Evolutionary conservation across 2,797 vertebrate species (phyloP).

Genomic region (Bovichtus variegatus): DNA sequence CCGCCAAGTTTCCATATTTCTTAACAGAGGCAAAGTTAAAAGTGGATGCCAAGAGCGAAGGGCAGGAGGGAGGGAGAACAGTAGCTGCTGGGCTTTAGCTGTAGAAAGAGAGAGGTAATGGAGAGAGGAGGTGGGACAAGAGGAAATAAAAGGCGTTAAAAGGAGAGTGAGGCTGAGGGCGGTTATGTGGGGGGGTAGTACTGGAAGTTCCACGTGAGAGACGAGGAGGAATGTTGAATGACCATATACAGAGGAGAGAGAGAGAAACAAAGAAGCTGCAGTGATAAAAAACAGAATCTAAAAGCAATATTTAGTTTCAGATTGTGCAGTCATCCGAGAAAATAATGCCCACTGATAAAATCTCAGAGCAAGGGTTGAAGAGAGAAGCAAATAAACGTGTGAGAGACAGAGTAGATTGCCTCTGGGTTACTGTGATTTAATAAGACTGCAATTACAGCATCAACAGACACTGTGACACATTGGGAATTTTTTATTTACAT

Average conservation of each 20-base stretch:
- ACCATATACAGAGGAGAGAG: constrained; percentile 57
- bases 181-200: constrained; percentile 27
- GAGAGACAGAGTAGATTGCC: not conserved
- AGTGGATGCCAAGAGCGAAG: constrained; percentile 32
- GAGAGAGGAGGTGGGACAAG: constrained; percentile 40
- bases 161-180: constrained; percentile 34
- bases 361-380: constrained; percentile 3
- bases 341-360: constrained; percentile 13
- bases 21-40: constrained; percentile 52
- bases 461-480: not conserved
- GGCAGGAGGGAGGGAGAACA: constrained; percentile 29
- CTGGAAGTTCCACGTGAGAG: constrained; percentile 75
- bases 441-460: not conserved
- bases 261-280: constrained; percentile 13
- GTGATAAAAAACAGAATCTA: constrained; percentile 3
- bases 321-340: constrained; percentile 14
- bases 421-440: not conserved
- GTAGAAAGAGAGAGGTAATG: constrained; percentile 26
- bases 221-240: constrained; percentile 80
- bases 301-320: constrained; percentile 39
- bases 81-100: constrained; percentile 44
- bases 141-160: constrained; percentile 64
- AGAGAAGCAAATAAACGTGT: constrained; percentile 7
- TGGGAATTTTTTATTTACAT: constrained; percentile 1
- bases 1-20: constrained; percentile 54